Evolutionary conservation across 2,888 invertebrate genomes (phyloP).

Genomic region (Anorthoa munda): DNA sequence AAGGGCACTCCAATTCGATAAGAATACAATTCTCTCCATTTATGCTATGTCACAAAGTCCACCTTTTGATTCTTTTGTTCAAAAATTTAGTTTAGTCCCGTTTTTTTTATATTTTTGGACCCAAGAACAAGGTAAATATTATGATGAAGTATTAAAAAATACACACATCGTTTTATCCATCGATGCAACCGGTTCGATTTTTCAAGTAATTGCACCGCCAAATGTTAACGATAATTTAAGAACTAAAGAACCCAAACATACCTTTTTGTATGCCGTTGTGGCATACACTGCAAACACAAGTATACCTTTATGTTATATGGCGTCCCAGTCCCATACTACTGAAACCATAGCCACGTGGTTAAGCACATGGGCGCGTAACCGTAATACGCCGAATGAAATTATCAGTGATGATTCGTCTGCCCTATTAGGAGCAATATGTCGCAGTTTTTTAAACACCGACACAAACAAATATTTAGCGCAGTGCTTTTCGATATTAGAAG

Average conservation of each 20-base stretch:
- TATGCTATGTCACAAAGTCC: slow-evolving; percentile 45
- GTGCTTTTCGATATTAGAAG: slow-evolving; percentile 40
- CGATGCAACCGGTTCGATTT: slow-evolving; percentile 47
- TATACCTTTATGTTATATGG: slow-evolving; percentile 50
- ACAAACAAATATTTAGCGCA: slow-evolving; percentile 40
- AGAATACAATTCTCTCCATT: slow-evolving; percentile 41
- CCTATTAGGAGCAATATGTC: slow-evolving; percentile 42
- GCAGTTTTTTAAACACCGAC: slow-evolving; percentile 40
- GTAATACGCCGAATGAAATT: slow-evolving; percentile 42
- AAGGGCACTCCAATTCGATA: slow-evolving; percentile 46
- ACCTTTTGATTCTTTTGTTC: slow-evolving; percentile 38
- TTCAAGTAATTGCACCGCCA: slow-evolving; percentile 45
- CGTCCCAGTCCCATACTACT: slow-evolving; percentile 42
- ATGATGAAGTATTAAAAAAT: slow-evolving; percentile 43
- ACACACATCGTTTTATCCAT: slow-evolving; percentile 36
- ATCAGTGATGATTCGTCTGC: slow-evolving; percentile 50
- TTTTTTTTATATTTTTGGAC: slow-evolving; percentile 50
- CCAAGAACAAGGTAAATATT: slow-evolving; percentile 39
- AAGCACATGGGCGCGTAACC: slow-evolving; percentile 34
- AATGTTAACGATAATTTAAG: slow-evolving; percentile 35
- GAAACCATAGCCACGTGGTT: slow-evolving; percentile 46
- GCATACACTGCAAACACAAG: slow-evolving; percentile 43
- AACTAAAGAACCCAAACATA: slow-evolving; percentile 35
- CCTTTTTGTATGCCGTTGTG: slow-evolving; percentile 44
- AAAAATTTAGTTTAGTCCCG: slow-evolving; percentile 41